These are phyloP conservation scores for Axis porcinus DNA, from an alignment of 2,113 vertebrate species.

Conservation along the genomic window DNA sequence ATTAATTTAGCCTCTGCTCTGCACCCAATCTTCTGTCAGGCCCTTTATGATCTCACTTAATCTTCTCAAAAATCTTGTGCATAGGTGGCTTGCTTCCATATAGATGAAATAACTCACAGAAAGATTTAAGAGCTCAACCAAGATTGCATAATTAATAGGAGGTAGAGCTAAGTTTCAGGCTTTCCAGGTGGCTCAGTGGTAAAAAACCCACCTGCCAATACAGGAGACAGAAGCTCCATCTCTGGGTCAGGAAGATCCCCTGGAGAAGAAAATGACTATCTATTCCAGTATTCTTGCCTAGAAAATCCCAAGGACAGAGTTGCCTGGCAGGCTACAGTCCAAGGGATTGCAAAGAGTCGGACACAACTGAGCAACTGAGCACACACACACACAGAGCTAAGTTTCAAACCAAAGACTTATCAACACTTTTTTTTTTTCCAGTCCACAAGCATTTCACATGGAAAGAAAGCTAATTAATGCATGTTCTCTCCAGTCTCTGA, in stretches of 20 bases:
- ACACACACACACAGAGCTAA: not conserved
- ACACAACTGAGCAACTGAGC: not conserved
- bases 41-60: not conserved
- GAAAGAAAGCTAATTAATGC: not conserved
- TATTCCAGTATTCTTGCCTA: not conserved
- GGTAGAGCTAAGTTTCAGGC: not conserved
- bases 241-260: not conserved
- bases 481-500: not conserved
- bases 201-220: not conserved
- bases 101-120: not conserved
- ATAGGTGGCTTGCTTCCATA: not conserved
- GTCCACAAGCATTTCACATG: not conserved
- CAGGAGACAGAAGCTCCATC: not conserved
- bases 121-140: not conserved
- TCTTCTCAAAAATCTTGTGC: not conserved
- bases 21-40: not conserved
- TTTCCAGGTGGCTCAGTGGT: not conserved
- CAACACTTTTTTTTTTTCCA: not conserved
- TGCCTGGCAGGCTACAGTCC: not conserved
- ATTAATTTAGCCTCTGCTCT: not conserved
- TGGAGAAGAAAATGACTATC: not conserved
- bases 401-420: not conserved
- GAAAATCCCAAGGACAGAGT: not conserved
- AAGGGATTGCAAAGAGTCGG: not conserved
- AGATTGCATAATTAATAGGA: not conserved